Percentiles rank a stretch among this genome's conserved stretches.
These are phyloP conservation scores for Cataglyphis livida DNA, from an alignment of 2,888 invertebrate species.

Conservation along the genomic window DNA sequence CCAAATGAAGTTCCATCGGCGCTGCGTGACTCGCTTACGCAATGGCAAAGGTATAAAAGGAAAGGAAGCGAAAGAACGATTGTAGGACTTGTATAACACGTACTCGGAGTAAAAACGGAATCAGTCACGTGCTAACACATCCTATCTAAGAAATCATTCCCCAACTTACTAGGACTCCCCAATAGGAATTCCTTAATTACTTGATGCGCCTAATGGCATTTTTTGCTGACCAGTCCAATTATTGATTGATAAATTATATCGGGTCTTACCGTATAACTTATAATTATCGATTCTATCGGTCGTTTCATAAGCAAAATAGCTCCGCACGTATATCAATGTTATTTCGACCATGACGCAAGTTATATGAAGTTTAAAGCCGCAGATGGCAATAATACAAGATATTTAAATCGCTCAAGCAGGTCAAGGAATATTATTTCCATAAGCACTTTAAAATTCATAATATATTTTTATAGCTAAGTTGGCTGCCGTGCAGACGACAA, in stretches of 20 bases:
- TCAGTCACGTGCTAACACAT: conserved; percentile 21
- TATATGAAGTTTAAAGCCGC: conserved; percentile 28
- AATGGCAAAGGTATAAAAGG: conserved; percentile 27
- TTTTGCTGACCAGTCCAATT: background rate
- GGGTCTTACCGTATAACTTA: background rate
- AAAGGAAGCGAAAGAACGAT: conserved; percentile 13
- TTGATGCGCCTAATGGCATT: conserved; percentile 2
- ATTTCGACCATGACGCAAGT: conserved; percentile 31
- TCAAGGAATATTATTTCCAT: background rate
- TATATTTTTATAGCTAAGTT: background rate
- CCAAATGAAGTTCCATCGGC: conserved; percentile 41
- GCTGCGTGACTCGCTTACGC: conserved; percentile 39
- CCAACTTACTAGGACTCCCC: background rate
- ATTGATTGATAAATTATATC: conserved; percentile 13
- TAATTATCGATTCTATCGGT: conserved; percentile 15
- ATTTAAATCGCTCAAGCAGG: conserved; percentile 23
- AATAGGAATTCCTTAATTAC: background rate
- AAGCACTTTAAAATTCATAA: background rate
- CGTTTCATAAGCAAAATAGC: background rate
- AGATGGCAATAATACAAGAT: conserved; percentile 1
- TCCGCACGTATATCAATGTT: background rate
- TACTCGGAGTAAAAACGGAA: conserved; percentile 12
- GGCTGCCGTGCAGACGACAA: background rate
- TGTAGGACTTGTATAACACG: conserved; percentile 17
- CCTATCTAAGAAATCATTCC: background rate